Base-by-base conservation (phyloP, 92 coral and sea anemone species). In the Pocillopora grandis region DNA sequence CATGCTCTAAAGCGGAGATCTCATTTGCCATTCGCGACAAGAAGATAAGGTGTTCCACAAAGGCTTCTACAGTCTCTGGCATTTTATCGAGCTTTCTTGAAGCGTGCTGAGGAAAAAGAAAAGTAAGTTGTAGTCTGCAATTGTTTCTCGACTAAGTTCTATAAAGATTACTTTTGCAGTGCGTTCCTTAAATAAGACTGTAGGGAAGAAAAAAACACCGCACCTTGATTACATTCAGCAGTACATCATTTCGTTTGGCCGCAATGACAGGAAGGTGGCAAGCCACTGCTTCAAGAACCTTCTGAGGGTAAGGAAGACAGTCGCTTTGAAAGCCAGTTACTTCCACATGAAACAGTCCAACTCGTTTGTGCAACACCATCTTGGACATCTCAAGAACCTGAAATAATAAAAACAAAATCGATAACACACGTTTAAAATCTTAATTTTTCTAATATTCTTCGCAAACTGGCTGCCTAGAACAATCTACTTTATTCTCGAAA, bases 141-240 rank as follows among this genome's bases (percentile, higher is more conserved):
- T 36, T 76, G 20, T 11, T 19, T 37, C 9, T 37, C 23, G 1
- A 7, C 27, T 63, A 2, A 2, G 23, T 18, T 17, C 21, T 31
- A 19, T 31, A 2, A 16, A n/a, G 64, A 48, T 36, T 36, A 68
- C 37, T 31, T 66, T 66, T 33, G 8, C 31, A 21, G 72, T 5
- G 74, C 58, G 58, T 7, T 11, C 1, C 15, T 23, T 27, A 27
- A 58, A 48, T 33, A 2, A 27, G 15, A 9, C 8, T 66, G 21
- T 1, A 12, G 33, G 1, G 37, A 66, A 31, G 27, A 23, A 42
- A 42, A 7, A 42, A 42, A 18, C 13, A n/a, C 36, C 80, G n/a
- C 70, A 96, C 99, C 99, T 97, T 97, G 16, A 97, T 90, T 18
- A 97, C 92, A 70, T 83, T 90, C 20, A 94, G 89, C 55, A 97